Percentiles rank a stretch among this genome's conserved stretches.
These are phyloP conservation scores for Myotis yumanensis DNA, from an alignment of 2,113 vertebrate species.

Conservation along the genomic window DNA sequence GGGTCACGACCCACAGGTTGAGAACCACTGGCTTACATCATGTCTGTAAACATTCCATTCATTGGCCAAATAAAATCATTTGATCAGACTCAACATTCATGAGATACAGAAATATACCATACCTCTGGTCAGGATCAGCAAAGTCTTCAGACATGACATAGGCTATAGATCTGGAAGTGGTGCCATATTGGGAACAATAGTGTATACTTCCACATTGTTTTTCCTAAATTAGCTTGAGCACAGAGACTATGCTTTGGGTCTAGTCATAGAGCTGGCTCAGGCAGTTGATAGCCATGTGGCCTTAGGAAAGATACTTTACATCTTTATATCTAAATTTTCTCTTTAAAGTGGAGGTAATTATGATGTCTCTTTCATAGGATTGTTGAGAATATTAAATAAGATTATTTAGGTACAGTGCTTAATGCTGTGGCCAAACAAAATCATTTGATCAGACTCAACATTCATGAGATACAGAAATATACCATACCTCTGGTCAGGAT, in stretches of 20 bases:
- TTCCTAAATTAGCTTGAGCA: background rate
- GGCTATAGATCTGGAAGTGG: background rate
- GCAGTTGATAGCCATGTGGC: background rate
- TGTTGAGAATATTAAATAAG: background rate
- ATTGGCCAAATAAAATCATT: background rate
- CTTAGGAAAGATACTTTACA: background rate
- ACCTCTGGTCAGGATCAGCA: background rate
- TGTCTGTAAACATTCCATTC: background rate
- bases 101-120: background rate
- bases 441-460: background rate
- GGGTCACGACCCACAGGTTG: too few species aligned
- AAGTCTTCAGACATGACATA: background rate
- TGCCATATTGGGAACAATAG: background rate
- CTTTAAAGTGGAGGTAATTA: background rate
- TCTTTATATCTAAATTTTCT: background rate
- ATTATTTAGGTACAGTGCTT: background rate
- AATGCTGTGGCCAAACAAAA: background rate
- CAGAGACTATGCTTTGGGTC: background rate
- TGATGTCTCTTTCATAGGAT: background rate
- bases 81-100: background rate
- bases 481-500: background rate
- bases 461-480: background rate
- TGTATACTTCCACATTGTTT: background rate
- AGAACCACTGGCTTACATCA: background rate
- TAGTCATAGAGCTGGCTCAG: background rate